Conservation (phyloP, 2,888 invertebrate genomes). For the Zootermopsis nevadensis region DNA sequence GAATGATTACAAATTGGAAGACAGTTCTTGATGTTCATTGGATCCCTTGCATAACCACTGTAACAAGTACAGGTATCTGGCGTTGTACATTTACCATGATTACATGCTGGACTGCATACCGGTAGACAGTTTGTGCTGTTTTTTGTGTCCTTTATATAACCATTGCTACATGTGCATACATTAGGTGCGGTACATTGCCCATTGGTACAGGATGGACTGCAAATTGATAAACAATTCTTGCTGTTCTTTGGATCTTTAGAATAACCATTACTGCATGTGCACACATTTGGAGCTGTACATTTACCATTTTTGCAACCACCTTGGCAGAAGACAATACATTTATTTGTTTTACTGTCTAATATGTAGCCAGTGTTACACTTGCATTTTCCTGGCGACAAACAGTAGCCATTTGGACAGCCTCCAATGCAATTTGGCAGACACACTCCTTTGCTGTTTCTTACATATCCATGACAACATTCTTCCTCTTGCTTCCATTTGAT, state of each 20-base stretch:
- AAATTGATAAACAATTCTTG: conserved; percentile 1
- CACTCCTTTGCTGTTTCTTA: conserved; percentile 3
- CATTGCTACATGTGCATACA: neutral
- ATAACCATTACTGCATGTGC: neutral
- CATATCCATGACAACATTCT: conserved; percentile 17
- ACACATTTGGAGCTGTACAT: conserved; percentile 16
- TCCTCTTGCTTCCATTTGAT: conserved; percentile 19
- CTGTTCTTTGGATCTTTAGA: conserved; percentile 25
- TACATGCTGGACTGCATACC: conserved; percentile 7
- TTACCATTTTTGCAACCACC: conserved; percentile 14
- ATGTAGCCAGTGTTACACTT: conserved; percentile 4
- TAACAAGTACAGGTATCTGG: conserved; percentile 66
- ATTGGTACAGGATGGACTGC: conserved; percentile 13
- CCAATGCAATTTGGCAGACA: neutral
- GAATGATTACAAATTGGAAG: conserved; percentile 32
- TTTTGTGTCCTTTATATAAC: conserved; percentile 3
- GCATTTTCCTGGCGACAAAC: conserved; percentile 25
- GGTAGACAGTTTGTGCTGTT: neutral
- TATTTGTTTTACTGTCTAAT: neutral
- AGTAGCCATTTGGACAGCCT: conserved; percentile 27
- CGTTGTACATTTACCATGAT: conserved; percentile 56
- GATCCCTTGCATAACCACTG: conserved; percentile 58
- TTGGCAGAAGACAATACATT: neutral
- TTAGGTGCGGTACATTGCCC: conserved; percentile 18
- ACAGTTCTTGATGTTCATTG: conserved; percentile 18